Conservation (phyloP, 2,797 vertebrate species). For the Melanotaenia parkinsoni region DNA sequence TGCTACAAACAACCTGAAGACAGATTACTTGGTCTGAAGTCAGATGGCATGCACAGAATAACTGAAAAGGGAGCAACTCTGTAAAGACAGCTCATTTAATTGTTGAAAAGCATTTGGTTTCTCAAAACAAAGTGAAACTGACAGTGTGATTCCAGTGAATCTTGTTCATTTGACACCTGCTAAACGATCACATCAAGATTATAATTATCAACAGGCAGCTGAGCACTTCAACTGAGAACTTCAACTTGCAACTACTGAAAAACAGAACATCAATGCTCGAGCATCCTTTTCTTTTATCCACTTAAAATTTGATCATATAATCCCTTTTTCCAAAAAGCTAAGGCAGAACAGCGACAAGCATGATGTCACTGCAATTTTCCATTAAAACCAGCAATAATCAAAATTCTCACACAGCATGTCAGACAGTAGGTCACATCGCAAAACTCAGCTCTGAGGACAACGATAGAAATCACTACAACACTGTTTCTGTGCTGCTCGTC, state of each 20-base stretch:
- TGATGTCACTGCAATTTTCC: not conserved
- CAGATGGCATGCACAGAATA: slow-evolving; percentile 42
- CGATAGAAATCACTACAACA: not conserved
- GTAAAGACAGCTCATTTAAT: not conserved
- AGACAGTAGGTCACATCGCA: not conserved
- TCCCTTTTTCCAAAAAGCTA: not conserved
- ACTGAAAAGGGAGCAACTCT: slow-evolving; percentile 36
- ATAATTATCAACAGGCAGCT: not conserved
- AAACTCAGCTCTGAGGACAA: slow-evolving; percentile 8
- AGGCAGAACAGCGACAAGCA: not conserved
- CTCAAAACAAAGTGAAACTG: slow-evolving; percentile 9
- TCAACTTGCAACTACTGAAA: not conserved
- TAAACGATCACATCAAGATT: not conserved
- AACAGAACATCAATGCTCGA: not conserved
- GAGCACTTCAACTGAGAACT: not conserved
- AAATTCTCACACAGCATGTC: not conserved
- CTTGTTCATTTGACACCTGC: slow-evolving; percentile 6
- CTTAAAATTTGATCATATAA: not conserved
- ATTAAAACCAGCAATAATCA: slow-evolving; percentile 15
- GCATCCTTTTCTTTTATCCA: not conserved
- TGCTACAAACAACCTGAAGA: slow-evolving; percentile 44
- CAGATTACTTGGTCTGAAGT: slow-evolving; percentile 43
- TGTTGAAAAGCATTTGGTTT: slow-evolving; percentile 2
- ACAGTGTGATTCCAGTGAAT: not conserved
- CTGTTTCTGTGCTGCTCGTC: slow-evolving; percentile 30